phyloP scores from a whole-genome alignment of 2,797 vertebrate genomes.

The Micromesistius poutassou region DNA sequence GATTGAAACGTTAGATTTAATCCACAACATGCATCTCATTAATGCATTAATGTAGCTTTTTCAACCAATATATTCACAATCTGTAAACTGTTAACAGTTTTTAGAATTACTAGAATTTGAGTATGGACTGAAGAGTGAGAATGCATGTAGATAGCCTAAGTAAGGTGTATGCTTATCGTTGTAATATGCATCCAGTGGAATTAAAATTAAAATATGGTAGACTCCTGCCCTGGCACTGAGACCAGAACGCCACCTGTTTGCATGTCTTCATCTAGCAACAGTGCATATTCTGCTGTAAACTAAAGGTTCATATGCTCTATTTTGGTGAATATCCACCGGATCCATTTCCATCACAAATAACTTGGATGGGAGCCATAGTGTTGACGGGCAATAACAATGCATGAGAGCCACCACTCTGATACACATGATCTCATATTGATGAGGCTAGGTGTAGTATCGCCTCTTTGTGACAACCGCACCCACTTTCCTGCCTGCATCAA shows the following conservation, averaged over 20 bases:
- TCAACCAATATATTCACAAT: neutral
- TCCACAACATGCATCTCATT: neutral
- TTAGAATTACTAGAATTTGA: neutral
- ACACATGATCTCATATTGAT: neutral
- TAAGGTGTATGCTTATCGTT: neutral
- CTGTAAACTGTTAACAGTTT: neutral
- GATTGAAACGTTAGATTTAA: neutral
- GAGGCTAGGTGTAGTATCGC: neutral
- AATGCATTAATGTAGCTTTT: neutral
- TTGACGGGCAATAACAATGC: constrained; percentile 2
- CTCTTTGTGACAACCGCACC: neutral
- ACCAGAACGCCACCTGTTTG: neutral
- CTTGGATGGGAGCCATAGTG: constrained; percentile 11
- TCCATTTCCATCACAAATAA: neutral
- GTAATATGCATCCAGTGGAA: neutral
- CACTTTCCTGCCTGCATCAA: constrained; percentile 21
- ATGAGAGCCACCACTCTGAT: constrained; percentile 16
- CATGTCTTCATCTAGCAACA: neutral
- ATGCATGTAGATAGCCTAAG: neutral
- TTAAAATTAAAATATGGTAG: neutral
- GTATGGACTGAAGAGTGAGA: neutral
- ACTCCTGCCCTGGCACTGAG: neutral
- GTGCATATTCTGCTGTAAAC: constrained; percentile 3
- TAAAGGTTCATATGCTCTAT: neutral
- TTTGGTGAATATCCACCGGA: neutral